These are phyloP conservation scores for Potorous gilbertii DNA, from an alignment of 2,797 vertebrate genomes.

Conservation along the genomic window DNA sequence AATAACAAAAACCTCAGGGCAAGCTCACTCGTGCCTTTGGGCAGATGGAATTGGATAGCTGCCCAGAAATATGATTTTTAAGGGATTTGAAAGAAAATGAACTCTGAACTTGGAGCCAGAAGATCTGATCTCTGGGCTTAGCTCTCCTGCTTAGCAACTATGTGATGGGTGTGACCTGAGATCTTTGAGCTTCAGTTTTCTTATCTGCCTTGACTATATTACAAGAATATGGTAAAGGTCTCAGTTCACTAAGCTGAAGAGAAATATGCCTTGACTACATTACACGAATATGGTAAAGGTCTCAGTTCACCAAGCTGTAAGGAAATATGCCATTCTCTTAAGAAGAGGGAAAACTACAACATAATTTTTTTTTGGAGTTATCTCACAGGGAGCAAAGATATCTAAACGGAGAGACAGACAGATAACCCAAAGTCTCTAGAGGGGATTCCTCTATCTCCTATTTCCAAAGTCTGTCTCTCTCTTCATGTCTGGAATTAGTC, in stretches of 20 bases:
- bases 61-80: slow-evolving; percentile 38
- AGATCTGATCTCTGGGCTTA: neutral
- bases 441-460: neutral
- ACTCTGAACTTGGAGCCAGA: slow-evolving; percentile 13
- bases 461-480: neutral
- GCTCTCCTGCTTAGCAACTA: neutral
- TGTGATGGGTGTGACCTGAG: neutral
- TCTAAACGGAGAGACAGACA: neutral
- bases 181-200: neutral
- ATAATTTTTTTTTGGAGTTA: neutral
- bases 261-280: neutral
- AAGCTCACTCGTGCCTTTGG: neutral
- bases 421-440: neutral
- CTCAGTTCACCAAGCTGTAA: no score
- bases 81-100: slow-evolving; percentile 25
- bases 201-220: neutral
- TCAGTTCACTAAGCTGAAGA: neutral
- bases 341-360: neutral
- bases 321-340: no score
- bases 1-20: neutral
- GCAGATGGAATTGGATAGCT: neutral
- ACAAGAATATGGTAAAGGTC: neutral
- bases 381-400: neutral
- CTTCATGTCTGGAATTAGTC: neutral
- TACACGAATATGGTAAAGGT: neutral